phyloP scores from a whole-genome alignment of 2,797 vertebrate species.

The Champsocephalus esox region DNA sequence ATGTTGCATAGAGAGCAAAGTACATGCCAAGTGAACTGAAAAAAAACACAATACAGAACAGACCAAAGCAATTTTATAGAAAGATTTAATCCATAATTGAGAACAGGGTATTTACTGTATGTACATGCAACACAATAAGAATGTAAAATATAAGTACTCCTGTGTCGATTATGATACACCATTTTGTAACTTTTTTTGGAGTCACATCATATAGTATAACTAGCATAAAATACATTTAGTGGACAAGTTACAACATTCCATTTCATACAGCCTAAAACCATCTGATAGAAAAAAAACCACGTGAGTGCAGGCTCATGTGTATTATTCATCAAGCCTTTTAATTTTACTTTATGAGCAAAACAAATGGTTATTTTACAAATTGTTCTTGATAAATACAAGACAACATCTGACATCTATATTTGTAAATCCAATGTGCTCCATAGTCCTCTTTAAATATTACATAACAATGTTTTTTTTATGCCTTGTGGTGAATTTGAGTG shows the following conservation, averaged over 20 bases:
- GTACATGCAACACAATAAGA: conserved; percentile 85
- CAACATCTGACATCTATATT: conserved; percentile 45
- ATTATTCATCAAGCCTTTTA: conserved; percentile 48
- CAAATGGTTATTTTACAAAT: not conserved
- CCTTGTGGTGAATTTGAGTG: conserved; percentile 44
- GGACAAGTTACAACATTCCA: conserved; percentile 84
- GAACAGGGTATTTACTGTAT: conserved; percentile 75
- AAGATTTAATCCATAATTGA: conserved; percentile 81
- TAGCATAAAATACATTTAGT: conserved; percentile 86
- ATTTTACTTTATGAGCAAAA: conserved; percentile 16
- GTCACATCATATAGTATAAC: conserved; percentile 64
- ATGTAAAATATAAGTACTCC: conserved; percentile 79
- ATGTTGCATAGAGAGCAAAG: conserved; percentile 36
- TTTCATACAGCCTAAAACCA: conserved; percentile 84
- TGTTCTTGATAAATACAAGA: conserved; percentile 39
- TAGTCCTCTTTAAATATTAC: conserved; percentile 20
- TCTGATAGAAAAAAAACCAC: conserved; percentile 25
- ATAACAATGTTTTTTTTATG: conserved; percentile 37
- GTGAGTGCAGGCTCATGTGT: conserved; percentile 47
- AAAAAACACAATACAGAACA: not conserved
- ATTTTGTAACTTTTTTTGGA: conserved; percentile 62
- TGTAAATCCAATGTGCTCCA: conserved; percentile 38
- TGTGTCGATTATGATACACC: conserved; percentile 69
- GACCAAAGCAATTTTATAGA: conserved; percentile 59
- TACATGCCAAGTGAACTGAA: not conserved